phyloP scores from a whole-genome alignment of 2,113 vertebrate species.

The Pitta sordida region DNA sequence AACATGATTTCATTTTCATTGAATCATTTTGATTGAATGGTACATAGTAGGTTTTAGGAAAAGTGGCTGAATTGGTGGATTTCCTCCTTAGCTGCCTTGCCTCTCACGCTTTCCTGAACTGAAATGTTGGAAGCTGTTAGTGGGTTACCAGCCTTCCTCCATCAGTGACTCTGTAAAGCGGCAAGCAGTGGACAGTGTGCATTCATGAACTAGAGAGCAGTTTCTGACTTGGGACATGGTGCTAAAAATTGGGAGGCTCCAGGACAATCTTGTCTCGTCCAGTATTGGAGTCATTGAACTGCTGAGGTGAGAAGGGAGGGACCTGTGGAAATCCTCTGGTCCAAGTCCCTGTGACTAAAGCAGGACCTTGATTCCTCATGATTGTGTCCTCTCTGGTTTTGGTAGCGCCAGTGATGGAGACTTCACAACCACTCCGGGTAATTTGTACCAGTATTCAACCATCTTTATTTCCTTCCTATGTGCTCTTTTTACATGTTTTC shows the following conservation, averaged over 20 bases:
- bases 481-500: not conserved
- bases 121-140: not conserved
- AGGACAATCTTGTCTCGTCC: not conserved
- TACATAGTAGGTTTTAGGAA: not conserved
- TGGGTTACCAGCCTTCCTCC: not conserved
- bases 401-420: not conserved
- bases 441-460: not conserved
- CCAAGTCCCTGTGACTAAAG: not conserved
- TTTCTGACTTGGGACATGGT: not conserved
- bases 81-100: not conserved
- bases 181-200: fast-evolving
- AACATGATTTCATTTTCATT: not conserved
- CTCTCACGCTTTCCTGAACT: not conserved
- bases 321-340: not conserved
- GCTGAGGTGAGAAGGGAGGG: not conserved
- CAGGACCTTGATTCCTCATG: not conserved
- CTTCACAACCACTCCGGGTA: not conserved
- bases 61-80: not conserved
- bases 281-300: not conserved
- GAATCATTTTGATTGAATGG: too few species aligned
- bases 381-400: not conserved
- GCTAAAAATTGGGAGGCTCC: not conserved
- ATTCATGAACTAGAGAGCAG: not conserved
- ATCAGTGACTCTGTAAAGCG: not conserved
- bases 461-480: not conserved